Conservation (phyloP, 2,113 vertebrate species). For the Myanophis thanlyinensis region DNA sequence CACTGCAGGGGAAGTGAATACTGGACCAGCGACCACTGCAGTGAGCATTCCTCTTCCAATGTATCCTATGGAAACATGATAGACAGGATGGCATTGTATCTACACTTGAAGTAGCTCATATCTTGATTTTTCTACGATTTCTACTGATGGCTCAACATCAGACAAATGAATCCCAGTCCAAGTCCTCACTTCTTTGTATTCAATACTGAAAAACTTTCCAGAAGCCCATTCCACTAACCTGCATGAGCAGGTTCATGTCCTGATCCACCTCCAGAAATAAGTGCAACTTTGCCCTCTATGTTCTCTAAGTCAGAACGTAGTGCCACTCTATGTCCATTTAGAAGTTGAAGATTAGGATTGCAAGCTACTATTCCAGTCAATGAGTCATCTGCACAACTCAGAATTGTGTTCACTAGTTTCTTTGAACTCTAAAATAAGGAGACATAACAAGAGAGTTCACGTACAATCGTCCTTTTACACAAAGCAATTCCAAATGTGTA, state of each 20-base stretch:
- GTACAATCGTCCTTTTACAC: not conserved
- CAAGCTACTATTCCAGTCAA: slow-evolving; percentile 80
- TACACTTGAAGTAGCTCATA: not conserved
- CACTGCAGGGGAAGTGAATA: slow-evolving; percentile 90
- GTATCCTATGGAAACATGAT: slow-evolving; percentile 72
- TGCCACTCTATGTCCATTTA: slow-evolving; percentile 84
- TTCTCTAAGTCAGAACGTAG: slow-evolving; percentile 77
- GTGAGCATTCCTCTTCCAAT: slow-evolving; percentile 93
- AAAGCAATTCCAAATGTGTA: no score
- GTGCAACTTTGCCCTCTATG: slow-evolving; percentile 81
- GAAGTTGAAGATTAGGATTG: slow-evolving; percentile 69
- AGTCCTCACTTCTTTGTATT: not conserved
- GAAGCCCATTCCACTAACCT: slow-evolving; percentile 61
- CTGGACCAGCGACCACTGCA: slow-evolving; percentile 83
- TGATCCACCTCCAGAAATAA: slow-evolving; percentile 90
- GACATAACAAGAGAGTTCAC: not conserved
- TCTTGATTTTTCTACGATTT: not conserved
- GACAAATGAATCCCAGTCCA: not conserved
- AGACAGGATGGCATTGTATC: not conserved
- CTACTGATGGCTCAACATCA: not conserved
- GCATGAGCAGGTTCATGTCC: slow-evolving; percentile 94
- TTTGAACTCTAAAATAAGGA: slow-evolving; percentile 65
- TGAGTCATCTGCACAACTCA: slow-evolving; percentile 83
- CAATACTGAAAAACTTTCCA: not conserved
- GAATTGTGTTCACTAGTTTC: slow-evolving; percentile 81